Evolutionary conservation across 1,140 invertebrate species (phyloP).

Genomic region (Drosophila neocordata): DNA sequence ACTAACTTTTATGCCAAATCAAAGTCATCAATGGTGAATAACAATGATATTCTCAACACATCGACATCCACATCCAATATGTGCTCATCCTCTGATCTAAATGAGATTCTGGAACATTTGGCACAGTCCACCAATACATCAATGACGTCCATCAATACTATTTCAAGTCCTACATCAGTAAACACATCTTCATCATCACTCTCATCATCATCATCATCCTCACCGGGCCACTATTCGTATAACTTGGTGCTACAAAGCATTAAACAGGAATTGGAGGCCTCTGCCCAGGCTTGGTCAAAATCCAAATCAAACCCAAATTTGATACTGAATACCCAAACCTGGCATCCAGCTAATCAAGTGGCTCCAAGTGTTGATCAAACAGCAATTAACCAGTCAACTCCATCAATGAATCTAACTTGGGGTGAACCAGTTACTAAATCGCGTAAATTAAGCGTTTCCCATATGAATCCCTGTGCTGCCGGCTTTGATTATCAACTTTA

Average conservation of each 20-base stretch:
- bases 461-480: conserved; percentile 56
- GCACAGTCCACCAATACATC: conserved; percentile 46
- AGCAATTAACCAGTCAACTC: conserved; percentile 29
- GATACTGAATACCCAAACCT: conserved; percentile 24
- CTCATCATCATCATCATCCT: neutral
- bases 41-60: neutral
- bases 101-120: conserved; percentile 72
- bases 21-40: conserved; percentile 25
- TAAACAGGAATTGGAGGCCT: conserved; percentile 71
- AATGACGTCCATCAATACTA: conserved; percentile 20
- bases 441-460: conserved; percentile 51
- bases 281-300: conserved; percentile 72
- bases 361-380: neutral
- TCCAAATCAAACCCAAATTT: conserved; percentile 51
- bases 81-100: conserved; percentile 58
- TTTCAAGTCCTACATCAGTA: neutral
- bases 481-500: conserved; percentile 52
- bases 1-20: conserved; percentile 12
- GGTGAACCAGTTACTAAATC: conserved; percentile 68
- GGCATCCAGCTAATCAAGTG: conserved; percentile 9
- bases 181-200: conserved; percentile 7
- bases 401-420: conserved; percentile 71
- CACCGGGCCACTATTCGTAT: conserved; percentile 60
- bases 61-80: conserved; percentile 25
- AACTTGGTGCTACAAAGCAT: conserved; percentile 74